phyloP scores from a whole-genome alignment of 1,140 invertebrate genomes.

The Neotoxoptera formosana region DNA sequence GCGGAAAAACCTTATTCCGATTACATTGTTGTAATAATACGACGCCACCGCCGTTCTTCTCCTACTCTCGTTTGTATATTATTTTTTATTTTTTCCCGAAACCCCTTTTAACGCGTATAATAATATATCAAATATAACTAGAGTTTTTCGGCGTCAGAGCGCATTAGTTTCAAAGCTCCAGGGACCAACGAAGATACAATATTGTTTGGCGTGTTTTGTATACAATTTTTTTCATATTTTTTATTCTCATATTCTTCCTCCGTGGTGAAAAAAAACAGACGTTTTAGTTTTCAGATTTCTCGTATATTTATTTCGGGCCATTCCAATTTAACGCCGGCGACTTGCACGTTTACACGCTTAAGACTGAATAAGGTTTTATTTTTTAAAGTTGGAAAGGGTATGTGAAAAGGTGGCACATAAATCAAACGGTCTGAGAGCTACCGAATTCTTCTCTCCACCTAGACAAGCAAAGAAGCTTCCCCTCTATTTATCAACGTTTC shows the following conservation, averaged over 20 bases:
- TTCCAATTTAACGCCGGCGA: constrained; percentile 45
- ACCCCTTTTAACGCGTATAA: constrained; percentile 39
- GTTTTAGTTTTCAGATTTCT: constrained; percentile 53
- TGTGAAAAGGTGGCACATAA: constrained; percentile 41
- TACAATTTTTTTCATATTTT: constrained; percentile 32
- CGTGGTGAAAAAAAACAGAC: constrained; percentile 38
- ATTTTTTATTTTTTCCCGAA: constrained; percentile 2
- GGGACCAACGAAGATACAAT: constrained; percentile 17
- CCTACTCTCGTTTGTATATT: constrained; percentile 15
- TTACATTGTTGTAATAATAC: constrained; percentile 13
- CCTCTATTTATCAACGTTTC: constrained; percentile 54
- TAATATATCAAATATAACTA: constrained; percentile 53
- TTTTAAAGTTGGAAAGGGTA: constrained; percentile 14
- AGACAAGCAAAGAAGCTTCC: constrained; percentile 48
- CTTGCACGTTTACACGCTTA: constrained; percentile 36
- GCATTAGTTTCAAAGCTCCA: constrained; percentile 42
- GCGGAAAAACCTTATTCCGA: background rate
- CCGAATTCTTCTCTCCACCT: constrained; percentile 44
- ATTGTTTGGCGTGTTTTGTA: constrained; percentile 17
- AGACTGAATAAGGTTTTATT: constrained; percentile 35
- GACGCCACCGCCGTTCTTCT: background rate
- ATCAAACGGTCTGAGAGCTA: constrained; percentile 41
- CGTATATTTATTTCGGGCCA: constrained; percentile 45
- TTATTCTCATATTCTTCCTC: background rate
- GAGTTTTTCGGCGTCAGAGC: constrained; percentile 34